These are phyloP conservation scores for Aulostomus chinensis DNA, from an alignment of 2,797 vertebrate species.

Conservation along the genomic window DNA sequence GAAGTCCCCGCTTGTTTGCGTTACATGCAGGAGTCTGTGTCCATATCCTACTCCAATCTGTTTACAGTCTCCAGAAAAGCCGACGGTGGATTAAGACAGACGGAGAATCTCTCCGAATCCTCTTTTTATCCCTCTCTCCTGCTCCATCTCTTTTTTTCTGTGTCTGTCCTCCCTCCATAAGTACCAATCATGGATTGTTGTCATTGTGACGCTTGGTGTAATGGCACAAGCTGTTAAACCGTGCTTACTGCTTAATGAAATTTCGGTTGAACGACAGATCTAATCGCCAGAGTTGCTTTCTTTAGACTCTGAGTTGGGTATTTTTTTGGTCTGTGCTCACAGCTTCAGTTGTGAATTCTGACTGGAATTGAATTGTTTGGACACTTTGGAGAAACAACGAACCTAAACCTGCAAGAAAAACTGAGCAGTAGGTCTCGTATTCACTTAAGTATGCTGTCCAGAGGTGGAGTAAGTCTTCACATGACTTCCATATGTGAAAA, in stretches of 20 bases:
- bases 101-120: slow-evolving; percentile 58
- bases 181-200: slow-evolving; percentile 32
- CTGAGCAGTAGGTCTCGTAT: no score
- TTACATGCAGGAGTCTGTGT: no score
- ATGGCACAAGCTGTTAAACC: slow-evolving; percentile 34
- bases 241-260: slow-evolving; percentile 33
- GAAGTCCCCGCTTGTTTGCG: no score
- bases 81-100: slow-evolving; percentile 47
- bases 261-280: slow-evolving; percentile 14
- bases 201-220: slow-evolving; percentile 8
- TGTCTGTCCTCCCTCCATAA: slow-evolving; percentile 14
- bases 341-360: not conserved
- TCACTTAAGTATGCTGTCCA: no score
- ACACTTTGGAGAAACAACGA: no score
- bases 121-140: slow-evolving; percentile 43
- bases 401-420: no score
- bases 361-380: no score
- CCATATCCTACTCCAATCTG: slow-evolving; percentile 38
- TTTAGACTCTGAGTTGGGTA: not conserved
- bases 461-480: no score
- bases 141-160: slow-evolving; percentile 24
- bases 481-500: no score
- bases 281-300: slow-evolving; percentile 25
- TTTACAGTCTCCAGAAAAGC: slow-evolving; percentile 54
- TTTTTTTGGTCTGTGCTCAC: slow-evolving; percentile 16